Evolutionary conservation across 35 echinoderm and acorn worm species (phyloP), one percentile per base, ranked within the genome.

Genomic region (Chiridota heheva): DNA sequence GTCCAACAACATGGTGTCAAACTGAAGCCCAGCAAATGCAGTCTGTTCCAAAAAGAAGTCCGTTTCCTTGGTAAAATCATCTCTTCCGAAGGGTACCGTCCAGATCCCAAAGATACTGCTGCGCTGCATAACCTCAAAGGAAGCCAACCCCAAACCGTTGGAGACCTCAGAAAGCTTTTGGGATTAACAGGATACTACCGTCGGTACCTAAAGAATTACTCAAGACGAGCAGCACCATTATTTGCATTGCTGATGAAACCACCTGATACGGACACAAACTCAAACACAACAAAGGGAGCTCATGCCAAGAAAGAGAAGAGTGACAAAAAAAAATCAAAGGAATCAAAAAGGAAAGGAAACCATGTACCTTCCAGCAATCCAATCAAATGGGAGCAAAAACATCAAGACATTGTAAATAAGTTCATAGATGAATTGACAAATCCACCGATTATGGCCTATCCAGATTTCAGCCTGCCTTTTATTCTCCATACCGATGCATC

Each of bases 401-500:
- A 91, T 68, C 73, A 86, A 66, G 44, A 0, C 22, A 81, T 86
- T 3, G 22, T 91, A 3, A 63, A 80, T 37, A 48, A 40, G 3
- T 42, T 91, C 8, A 70, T 91, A 24, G 83, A 91, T 55, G 75
- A 91, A 24, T 41, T 91, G 67, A 65, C 48, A 2, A 49, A 12
- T 18, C 17, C 89, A 32, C 81, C 88, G 42, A 55, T 91, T 0
- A 86, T 91, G 75, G 67, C 82, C 22, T 91, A 86, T 41, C 73
- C 75, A 40, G 64, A 91, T 81, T 86, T 86, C 32, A 28, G 29
- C 10, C 38, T 41, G 30, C 89, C 89, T 3, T 91, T 86, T 55
- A 49, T 47, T 3, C 46, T 91, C 1, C 82, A 91, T 63, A 91
- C 89, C 16, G 89, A 91, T 86, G 88, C 82, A 1, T 86, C 82